Evolutionary conservation across 2,113 vertebrate genomes (phyloP).

Genomic region (Calypte anna): DNA sequence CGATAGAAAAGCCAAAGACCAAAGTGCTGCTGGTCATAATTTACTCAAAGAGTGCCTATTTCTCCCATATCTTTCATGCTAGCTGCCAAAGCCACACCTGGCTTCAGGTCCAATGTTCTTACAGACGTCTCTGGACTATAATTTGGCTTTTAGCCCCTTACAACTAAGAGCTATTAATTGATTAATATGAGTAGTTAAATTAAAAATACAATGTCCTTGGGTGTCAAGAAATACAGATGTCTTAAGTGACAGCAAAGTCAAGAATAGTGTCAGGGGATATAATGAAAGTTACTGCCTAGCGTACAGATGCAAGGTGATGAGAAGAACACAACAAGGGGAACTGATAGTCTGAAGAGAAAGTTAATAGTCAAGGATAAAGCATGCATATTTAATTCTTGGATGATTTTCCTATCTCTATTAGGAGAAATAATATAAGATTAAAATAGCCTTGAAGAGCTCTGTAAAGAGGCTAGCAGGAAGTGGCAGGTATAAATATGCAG

Average conservation of each 20-base stretch:
- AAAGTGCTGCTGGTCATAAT: not conserved
- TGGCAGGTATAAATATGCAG: not conserved
- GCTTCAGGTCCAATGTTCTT: not conserved
- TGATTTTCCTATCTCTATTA: not conserved
- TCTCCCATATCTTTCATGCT: not conserved
- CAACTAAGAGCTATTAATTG: not conserved
- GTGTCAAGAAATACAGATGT: not conserved
- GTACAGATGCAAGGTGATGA: not conserved
- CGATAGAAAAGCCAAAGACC: not conserved
- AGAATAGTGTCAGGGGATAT: not conserved
- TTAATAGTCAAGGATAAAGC: not conserved
- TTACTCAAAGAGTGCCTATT: not conserved
- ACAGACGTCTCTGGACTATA: not conserved
- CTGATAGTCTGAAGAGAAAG: not conserved
- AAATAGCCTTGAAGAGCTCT: not conserved
- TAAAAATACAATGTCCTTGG: not conserved
- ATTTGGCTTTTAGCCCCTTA: not conserved
- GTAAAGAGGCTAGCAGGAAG: not conserved
- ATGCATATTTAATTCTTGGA: not conserved
- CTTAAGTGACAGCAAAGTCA: not conserved
- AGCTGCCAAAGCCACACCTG: not conserved
- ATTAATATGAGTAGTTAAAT: not conserved
- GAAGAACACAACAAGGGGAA: not conserved
- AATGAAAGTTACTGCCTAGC: not conserved
- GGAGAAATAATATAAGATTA: not conserved